Base-by-base conservation (phyloP, 2,888 invertebrate genomes). In the Allolobophora icterica region DNA sequence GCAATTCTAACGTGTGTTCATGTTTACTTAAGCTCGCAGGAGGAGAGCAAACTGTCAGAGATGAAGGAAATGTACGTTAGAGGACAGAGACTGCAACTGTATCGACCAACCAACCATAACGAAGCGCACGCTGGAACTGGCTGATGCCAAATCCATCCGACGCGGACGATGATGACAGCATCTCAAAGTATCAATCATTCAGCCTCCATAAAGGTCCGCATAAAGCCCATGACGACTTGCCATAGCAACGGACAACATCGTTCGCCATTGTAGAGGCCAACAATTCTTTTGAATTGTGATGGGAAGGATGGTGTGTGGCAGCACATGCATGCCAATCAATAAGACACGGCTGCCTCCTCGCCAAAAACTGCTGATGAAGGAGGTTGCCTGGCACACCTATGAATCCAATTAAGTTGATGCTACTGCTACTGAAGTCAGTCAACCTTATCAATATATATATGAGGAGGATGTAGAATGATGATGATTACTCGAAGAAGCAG, bases 261-360 rank as follows among this genome's bases (percentile, higher is more conserved):
- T 17, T 35, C 35, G 17, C 87, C 34, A 87, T 87, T 87, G 87
- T 87, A 24, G 87, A 34, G 35, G 87, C 34, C 87, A 87, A 87
- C 87, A 87, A 87, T 87, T 38, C 35, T 38, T 35, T 87, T 35
- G 87, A 34, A 38, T 71, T 71, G 71, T 71, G 71, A 71, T 71
- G 71, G 71, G 71, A 71, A 71, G 71, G 71, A 71, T 71, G 71
- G n/a, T 71, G 71, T 35, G 71, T 38, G 83, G 83, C 52, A 38
- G 84, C 90, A 19, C 90, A 84, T 71, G 84, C 90, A 90, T 42
- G 84, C 84, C 83, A 90, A 83, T 71, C 90, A 84, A 40, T 84
- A 83, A 90, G 33, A 84, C 84, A 90, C 90, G 1, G 19, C 34
- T 38, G 40, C 71, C 24, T 19, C 71, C 24, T 19, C 58, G 58